Evolutionary conservation across 2,113 vertebrate genomes (phyloP).

Genomic region (Sakesphorus luctuosus): DNA sequence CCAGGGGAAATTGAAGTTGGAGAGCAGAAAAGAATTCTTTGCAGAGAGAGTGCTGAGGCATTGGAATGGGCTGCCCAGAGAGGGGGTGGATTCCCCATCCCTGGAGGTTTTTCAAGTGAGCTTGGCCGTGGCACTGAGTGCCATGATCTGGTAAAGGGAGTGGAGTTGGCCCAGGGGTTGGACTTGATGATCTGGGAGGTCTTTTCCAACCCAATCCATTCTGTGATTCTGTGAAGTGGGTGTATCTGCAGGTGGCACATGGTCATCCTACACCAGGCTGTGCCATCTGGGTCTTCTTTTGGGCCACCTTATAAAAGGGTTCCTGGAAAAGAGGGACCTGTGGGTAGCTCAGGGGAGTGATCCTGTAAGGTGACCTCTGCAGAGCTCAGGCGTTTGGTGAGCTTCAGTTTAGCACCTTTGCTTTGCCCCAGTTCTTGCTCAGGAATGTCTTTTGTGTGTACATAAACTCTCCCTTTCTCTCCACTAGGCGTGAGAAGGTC

Average conservation of each 20-base stretch:
- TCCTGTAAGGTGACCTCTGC: background rate
- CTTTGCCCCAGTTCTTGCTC: background rate
- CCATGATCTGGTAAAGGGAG: too few relatives aligned
- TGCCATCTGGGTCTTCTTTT: background rate
- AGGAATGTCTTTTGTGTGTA: conserved; percentile 16
- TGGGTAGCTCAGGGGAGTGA: background rate
- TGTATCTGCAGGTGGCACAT: too few relatives aligned
- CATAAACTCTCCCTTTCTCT: conserved; percentile 76
- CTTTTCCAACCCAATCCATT: too few relatives aligned
- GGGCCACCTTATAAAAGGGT: fast-evolving
- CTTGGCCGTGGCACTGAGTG: too few relatives aligned
- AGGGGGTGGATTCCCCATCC: too few relatives aligned
- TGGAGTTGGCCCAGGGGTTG: too few relatives aligned
- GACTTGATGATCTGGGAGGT: too few relatives aligned
- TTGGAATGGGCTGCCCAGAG: too few relatives aligned
- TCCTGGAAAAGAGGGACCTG: background rate
- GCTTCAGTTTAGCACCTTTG: background rate
- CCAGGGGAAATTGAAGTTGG: too few relatives aligned
- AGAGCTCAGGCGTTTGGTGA: background rate
- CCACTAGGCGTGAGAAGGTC: conserved; percentile 90
- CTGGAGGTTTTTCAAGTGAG: too few relatives aligned
- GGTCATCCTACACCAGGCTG: background rate
- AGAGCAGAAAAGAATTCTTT: too few relatives aligned
- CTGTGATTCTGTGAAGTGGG: background rate
- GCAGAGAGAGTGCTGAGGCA: too few relatives aligned